Conservation (phyloP, 2,113 vertebrate species). For the Siniperca chuatsi region DNA sequence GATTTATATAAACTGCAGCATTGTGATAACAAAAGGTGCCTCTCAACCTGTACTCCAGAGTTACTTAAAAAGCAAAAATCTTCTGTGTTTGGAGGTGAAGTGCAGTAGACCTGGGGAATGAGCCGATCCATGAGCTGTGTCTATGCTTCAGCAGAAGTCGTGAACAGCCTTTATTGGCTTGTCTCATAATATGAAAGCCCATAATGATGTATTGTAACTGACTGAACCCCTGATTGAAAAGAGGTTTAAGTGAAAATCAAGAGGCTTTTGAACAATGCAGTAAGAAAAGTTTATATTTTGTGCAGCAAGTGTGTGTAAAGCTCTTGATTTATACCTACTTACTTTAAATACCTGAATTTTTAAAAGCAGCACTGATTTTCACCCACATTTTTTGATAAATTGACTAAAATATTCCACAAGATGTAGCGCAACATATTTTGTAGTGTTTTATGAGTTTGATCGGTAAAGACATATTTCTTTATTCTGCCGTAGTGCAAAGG, state of each 20-base stretch:
- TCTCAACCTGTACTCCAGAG: background rate
- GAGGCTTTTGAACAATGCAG: no score
- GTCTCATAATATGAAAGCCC: slow-evolving; percentile 36
- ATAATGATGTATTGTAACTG: slow-evolving; percentile 49
- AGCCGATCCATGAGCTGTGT: slow-evolving; percentile 1
- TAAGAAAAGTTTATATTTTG: no score
- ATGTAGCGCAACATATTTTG: no score
- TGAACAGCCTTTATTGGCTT: slow-evolving; percentile 27
- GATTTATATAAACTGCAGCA: background rate
- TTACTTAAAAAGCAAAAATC: background rate
- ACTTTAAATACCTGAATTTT: no score
- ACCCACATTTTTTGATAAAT: no score
- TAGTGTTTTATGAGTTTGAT: no score
- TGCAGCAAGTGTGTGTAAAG: no score
- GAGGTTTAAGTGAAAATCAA: no score
- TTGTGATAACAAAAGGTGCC: background rate
- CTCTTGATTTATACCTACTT: no score
- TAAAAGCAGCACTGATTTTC: no score
- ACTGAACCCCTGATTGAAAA: background rate
- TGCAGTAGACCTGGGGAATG: slow-evolving; percentile 10
- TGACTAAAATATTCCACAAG: no score
- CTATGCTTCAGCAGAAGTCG: background rate
- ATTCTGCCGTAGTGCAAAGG: background rate
- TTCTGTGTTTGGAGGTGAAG: slow-evolving; percentile 9
- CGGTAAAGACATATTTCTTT: background rate